These are phyloP conservation scores for Phyllopteryx taeniolatus DNA, from an alignment of 2,113 vertebrate species.

Conservation along the genomic window DNA sequence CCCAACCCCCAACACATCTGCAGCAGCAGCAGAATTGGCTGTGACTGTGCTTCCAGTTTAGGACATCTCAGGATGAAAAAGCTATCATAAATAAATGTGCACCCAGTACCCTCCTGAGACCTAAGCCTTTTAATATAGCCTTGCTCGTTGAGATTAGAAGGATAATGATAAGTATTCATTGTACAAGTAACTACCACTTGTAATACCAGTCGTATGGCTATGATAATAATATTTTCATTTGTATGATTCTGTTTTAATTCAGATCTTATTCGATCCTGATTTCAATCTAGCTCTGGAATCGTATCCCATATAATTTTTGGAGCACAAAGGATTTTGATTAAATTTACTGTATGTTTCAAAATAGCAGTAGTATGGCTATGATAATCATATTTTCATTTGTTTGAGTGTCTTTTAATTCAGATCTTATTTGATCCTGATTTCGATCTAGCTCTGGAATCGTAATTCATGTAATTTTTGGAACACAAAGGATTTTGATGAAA, in stretches of 20 bases:
- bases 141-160: neutral
- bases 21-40: constrained; percentile 36
- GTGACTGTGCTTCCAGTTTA: constrained; percentile 26
- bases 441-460: too few relatives aligned
- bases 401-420: too few relatives aligned
- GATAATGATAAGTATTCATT: neutral
- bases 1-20: constrained; percentile 40
- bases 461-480: too few relatives aligned
- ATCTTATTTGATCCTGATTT: too few relatives aligned
- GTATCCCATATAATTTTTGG: neutral
- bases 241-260: neutral
- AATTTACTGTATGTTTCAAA: neutral
- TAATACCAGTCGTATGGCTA: neutral
- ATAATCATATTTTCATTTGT: too few relatives aligned
- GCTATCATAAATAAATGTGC: constrained; percentile 12
- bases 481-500: too few relatives aligned
- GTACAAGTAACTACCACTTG: neutral
- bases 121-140: neutral
- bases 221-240: neutral
- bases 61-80: constrained; percentile 23
- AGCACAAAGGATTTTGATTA: neutral
- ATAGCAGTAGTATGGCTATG: too few relatives aligned
- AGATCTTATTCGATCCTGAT: neutral
- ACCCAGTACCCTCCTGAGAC: neutral
- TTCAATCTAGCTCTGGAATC: neutral